phyloP scores from a whole-genome alignment of 2,888 invertebrate species.

The Philopedon plagiatum region DNA sequence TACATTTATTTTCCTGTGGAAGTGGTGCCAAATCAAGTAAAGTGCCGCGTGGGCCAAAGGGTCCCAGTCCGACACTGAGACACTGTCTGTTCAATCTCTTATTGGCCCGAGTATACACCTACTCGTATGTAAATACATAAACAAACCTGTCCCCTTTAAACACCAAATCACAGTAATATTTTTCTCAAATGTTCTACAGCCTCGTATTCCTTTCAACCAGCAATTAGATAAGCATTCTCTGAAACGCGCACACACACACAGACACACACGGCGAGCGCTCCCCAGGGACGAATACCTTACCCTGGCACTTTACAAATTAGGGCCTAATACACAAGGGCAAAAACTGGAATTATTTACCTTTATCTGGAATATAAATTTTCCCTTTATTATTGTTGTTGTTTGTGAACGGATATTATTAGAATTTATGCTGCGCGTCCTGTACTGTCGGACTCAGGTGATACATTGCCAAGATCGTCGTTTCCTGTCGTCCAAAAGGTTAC shows the following conservation, averaged over 20 bases:
- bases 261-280: conserved; percentile 20
- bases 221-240: conserved; percentile 29
- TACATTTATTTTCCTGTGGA: too few relatives aligned
- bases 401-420: conserved; percentile 16
- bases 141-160: too few relatives aligned
- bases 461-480: background rate
- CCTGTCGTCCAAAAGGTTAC: background rate
- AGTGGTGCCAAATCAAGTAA: too few relatives aligned
- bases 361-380: conserved; percentile 43
- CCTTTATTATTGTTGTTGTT: conserved; percentile 33
- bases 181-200: background rate
- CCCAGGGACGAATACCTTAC: conserved; percentile 40
- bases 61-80: too few relatives aligned
- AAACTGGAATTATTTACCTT: conserved; percentile 48
- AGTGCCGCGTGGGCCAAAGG: too few relatives aligned
- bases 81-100: too few relatives aligned
- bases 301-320: conserved; percentile 49
- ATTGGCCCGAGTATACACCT: too few relatives aligned
- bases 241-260: background rate
- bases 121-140: too few relatives aligned
- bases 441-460: background rate
- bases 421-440: background rate
- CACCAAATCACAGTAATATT: too few relatives aligned
- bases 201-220: conserved; percentile 23
- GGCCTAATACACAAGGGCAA: conserved; percentile 48